phyloP scores from a whole-genome alignment of 2,113 vertebrate species.

The Pygoscelis antarcticus region DNA sequence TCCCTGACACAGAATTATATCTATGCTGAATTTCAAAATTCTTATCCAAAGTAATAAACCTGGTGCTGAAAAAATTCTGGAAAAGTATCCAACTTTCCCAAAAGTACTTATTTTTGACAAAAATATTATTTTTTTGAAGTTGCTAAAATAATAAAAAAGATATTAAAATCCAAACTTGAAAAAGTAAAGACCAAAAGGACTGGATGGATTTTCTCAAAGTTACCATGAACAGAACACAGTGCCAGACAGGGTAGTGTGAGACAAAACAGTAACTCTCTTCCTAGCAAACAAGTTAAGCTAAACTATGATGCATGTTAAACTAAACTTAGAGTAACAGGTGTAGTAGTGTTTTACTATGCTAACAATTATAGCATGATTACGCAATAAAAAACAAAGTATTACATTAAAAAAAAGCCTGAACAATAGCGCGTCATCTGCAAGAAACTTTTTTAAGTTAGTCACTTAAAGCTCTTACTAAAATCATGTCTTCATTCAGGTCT shows the following conservation, averaged over 20 bases:
- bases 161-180: background rate
- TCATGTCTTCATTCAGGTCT: slow-evolving; percentile 82
- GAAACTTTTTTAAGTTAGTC: slow-evolving; percentile 89
- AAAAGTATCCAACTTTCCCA: background rate
- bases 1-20: background rate
- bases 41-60: background rate
- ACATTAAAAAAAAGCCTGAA: slow-evolving; percentile 71
- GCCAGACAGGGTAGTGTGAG: background rate
- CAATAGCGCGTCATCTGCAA: slow-evolving; percentile 80
- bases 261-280: background rate
- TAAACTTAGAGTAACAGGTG: background rate
- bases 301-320: background rate
- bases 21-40: background rate
- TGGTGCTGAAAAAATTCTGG: background rate
- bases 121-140: background rate
- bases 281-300: background rate
- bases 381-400: background rate
- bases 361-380: background rate
- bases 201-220: background rate
- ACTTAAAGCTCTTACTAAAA: slow-evolving; percentile 85
- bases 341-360: background rate
- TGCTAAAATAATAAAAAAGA: background rate
- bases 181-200: background rate
- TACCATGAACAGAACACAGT: background rate
- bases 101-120: background rate